phyloP scores from a whole-genome alignment of 1,140 invertebrate genomes.

The Trissolcus basalis region DNA sequence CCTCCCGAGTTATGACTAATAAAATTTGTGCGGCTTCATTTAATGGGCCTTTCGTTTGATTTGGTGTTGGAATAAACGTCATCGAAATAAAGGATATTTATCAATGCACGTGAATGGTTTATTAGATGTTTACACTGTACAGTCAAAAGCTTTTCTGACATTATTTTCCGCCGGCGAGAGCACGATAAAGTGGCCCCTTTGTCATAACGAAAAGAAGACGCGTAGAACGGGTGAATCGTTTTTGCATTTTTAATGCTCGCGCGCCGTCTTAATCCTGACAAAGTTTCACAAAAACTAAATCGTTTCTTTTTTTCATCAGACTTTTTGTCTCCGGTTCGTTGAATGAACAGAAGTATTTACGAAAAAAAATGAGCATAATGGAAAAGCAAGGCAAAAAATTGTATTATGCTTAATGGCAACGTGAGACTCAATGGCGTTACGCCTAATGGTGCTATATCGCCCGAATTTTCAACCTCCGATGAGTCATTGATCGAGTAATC shows the following conservation, averaged over 20 bases:
- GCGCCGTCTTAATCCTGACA: conserved; percentile 4
- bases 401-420: too few species aligned
- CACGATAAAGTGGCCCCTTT: conserved; percentile 4
- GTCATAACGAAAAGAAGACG: neutral
- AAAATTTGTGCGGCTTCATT: conserved; percentile 26
- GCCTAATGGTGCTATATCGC: too few species aligned
- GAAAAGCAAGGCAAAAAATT: too few species aligned
- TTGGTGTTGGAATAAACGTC: conserved; percentile 25
- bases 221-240: conserved; percentile 10
- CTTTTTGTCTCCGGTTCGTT: neutral
- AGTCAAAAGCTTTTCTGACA: conserved; percentile 1
- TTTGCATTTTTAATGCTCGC: conserved; percentile 6
- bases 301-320: neutral
- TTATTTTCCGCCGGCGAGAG: conserved; percentile 7
- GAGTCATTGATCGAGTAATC: too few species aligned
- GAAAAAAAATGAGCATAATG: too few species aligned
- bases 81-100: conserved; percentile 19
- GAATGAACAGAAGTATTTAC: neutral
- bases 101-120: conserved; percentile 13
- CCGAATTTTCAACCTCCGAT: too few species aligned
- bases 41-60: conserved; percentile 18
- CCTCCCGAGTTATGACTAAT: conserved; percentile 30
- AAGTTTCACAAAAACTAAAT: conserved; percentile 5
- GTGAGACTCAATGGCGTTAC: too few species aligned
- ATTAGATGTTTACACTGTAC: conserved; percentile 23